Base-by-base conservation (phyloP, 1,140 invertebrate species). In the Rhyacophila brunnea region DNA sequence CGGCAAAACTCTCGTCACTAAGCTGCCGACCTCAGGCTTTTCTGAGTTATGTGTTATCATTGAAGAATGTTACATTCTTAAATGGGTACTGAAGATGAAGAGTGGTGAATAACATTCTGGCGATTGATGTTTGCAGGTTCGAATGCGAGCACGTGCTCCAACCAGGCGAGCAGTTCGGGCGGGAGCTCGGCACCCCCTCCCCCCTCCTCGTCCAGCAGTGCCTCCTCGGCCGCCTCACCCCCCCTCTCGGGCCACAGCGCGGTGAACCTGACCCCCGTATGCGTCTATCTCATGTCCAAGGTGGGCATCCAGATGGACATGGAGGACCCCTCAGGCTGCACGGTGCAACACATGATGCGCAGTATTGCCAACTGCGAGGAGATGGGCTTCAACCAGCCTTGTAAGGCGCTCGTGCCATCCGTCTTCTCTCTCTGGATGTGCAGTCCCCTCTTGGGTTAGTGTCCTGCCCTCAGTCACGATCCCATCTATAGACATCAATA, bases 281-380 rank as follows among this genome's bases (percentile, higher is more conserved):
- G 85, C 65, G 79, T 87, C 2, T 88, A 87, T 68, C 71, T 87
- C 28, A 86, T 87, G 81, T 86, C 81, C 15, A 77, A 81, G 1
- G 77, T 83, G 15, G 85, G 85, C 6, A 76, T 88, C 32, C 83
- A 87, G 75, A 82, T 88, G 74, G 86, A 88, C 67, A 84, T 87
- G 70, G 86, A 88, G 65, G 83, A 87, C 42, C 82, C 83, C 0
- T 72, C 81, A 1, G 77, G 79, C 42, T 83, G 83, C 36, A 83
- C 82, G 1, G 75, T 80, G 0, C 74, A 82, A 34, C 73, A 83
- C 50, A 82, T 85, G 66, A 62, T 84, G 1, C 81, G 81, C 53
- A 81, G 81, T 18, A 80, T 85, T 10, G 58, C 84, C 28, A 80
- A 78, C 34, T 80, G 81, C 52, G 85, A 87, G 54, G 84, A 86